Evolutionary conservation across 2,797 vertebrate species (phyloP).

Genomic region (Phalanger gymnotis): DNA sequence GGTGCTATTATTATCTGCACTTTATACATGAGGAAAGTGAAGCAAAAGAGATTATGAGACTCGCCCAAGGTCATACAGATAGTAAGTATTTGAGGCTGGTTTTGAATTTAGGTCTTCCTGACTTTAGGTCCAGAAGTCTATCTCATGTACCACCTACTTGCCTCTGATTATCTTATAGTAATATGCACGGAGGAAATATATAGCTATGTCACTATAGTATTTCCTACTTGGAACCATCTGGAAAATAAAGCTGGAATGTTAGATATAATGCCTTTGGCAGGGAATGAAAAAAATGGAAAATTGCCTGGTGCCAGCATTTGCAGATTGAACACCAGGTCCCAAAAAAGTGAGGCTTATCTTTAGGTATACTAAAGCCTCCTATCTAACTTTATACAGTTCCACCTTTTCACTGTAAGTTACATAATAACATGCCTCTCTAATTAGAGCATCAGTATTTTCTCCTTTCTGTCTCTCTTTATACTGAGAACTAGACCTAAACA

Average conservation of each 20-base stretch:
- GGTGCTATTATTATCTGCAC: not conserved
- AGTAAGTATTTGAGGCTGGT: not conserved
- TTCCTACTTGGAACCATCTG: not conserved
- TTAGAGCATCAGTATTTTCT: constrained; percentile 35
- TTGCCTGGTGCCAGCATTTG: constrained; percentile 10
- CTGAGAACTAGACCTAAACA: constrained; percentile 38
- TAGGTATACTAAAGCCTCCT: constrained; percentile 1
- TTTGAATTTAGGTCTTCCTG: not conserved
- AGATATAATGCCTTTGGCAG: not conserved
- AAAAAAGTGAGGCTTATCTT: not conserved
- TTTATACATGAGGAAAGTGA: not conserved
- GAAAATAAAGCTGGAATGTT: constrained; percentile 11
- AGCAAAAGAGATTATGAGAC: not conserved
- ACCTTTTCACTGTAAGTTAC: not conserved
- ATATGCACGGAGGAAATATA: not conserved
- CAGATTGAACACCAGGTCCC: not conserved
- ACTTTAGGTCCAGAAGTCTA: not conserved
- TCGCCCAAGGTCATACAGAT: not conserved
- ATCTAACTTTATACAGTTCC: not conserved
- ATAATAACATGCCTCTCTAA: constrained; percentile 9
- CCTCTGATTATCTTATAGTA: not conserved
- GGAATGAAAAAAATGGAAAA: not conserved
- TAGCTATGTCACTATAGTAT: constrained; percentile 17
- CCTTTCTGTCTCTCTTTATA: constrained; percentile 22
- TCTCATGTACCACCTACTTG: not conserved